These are phyloP conservation scores for Lucilia cuprina DNA, from an alignment of 1,140 invertebrate species.

Conservation along the genomic window DNA sequence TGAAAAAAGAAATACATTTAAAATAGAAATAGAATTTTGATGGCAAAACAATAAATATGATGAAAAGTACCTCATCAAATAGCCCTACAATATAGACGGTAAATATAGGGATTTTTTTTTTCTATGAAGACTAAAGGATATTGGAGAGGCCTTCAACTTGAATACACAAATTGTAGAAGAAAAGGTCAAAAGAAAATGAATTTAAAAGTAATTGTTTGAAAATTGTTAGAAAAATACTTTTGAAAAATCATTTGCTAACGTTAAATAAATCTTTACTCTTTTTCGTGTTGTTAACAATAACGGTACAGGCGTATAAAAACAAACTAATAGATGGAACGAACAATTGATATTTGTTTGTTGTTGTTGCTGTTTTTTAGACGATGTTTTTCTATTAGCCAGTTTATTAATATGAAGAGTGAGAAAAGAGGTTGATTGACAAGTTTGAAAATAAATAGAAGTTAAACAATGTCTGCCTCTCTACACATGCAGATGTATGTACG, in stretches of 20 bases:
- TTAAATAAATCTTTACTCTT: neutral
- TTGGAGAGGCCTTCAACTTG: slow-evolving; percentile 9
- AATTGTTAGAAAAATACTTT: slow-evolving; percentile 13
- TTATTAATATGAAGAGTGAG: neutral
- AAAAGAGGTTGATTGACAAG: neutral
- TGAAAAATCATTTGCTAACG: neutral
- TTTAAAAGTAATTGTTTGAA: slow-evolving; percentile 29
- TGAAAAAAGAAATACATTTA: neutral
- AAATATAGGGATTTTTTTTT: slow-evolving; percentile 8
- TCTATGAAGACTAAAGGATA: neutral
- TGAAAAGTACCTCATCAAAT: neutral
- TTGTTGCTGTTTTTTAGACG: neutral
- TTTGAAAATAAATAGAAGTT: neutral
- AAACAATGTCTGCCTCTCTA: neutral
- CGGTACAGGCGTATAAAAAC: neutral
- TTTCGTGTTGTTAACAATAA: neutral
- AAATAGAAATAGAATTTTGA: slow-evolving; percentile 8
- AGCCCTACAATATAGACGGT: neutral
- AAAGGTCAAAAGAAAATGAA: slow-evolving; percentile 34
- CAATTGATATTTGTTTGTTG: neutral
- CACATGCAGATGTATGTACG: neutral
- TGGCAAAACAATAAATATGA: slow-evolving; percentile 19
- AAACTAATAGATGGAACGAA: neutral
- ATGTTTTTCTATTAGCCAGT: neutral
- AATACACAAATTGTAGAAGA: neutral